phyloP scores from a whole-genome alignment of 2,797 vertebrate genomes.

The Gallirallus australis region DNA sequence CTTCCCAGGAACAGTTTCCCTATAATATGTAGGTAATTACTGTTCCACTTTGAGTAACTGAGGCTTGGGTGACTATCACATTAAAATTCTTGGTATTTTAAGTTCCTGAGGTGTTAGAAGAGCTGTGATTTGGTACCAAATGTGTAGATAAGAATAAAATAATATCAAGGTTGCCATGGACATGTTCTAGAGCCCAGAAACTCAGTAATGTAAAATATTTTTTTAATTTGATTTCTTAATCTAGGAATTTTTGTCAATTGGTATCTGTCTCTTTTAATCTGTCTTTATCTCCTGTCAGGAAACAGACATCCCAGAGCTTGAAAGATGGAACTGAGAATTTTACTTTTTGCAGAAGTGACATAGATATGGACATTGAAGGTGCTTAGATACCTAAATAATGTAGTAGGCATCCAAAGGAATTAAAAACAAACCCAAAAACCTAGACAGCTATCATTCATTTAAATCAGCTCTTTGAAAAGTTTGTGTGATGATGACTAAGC shows the following conservation, averaged over 20 bases:
- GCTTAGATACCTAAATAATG: neutral
- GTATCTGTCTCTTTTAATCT: neutral
- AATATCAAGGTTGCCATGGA: neutral
- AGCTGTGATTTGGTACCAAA: neutral
- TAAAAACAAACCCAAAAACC: neutral
- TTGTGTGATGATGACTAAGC: neutral
- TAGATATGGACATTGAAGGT: neutral
- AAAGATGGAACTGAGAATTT: neutral
- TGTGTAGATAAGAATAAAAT: neutral
- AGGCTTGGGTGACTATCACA: neutral
- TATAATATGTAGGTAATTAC: neutral
- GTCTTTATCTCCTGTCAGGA: neutral
- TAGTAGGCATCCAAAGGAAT: neutral
- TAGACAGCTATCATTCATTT: neutral
- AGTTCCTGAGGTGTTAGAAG: neutral
- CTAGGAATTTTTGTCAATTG: neutral
- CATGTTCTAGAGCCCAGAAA: neutral
- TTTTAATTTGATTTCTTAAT: neutral
- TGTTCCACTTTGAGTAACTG: neutral
- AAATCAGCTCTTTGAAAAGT: neutral
- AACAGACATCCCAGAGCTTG: neutral
- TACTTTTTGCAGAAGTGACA: neutral
- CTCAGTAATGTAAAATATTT: neutral
- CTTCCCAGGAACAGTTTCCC: neutral
- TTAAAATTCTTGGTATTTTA: neutral